These are phyloP conservation scores for Cyclophora punctaria DNA, from an alignment of 2,888 invertebrate genomes.

Conservation along the genomic window DNA sequence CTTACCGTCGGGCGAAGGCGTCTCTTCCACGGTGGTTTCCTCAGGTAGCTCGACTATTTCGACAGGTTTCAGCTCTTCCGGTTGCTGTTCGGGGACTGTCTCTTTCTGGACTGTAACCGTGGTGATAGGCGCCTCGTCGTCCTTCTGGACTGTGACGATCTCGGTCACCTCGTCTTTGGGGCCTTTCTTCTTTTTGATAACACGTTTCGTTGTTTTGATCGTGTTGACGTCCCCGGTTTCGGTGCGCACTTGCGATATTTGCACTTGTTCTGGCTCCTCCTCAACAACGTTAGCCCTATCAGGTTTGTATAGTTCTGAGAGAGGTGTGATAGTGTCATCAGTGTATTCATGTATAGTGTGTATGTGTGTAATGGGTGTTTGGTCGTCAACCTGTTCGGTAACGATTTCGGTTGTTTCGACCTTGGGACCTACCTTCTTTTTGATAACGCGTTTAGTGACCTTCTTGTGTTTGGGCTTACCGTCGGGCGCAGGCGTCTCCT, in stretches of 20 bases:
- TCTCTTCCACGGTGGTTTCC: too few species aligned
- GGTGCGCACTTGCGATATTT: slow-evolving; percentile 39
- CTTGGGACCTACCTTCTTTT: slow-evolving; percentile 32
- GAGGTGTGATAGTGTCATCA: slow-evolving; percentile 13
- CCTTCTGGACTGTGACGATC: slow-evolving; percentile 49
- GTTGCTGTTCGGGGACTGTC: slow-evolving; percentile 27
- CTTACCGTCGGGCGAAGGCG: too few species aligned
- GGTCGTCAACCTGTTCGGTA: slow-evolving; percentile 31
- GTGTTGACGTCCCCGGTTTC: slow-evolving; percentile 25
- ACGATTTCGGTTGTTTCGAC: slow-evolving; percentile 36
- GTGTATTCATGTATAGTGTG: slow-evolving; percentile 7
- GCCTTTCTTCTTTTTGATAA: slow-evolving; percentile 53
- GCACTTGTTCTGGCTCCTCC: slow-evolving; percentile 29
- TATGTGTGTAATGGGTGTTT: background rate
- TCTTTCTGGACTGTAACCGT: background rate
- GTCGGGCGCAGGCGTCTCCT: background rate
- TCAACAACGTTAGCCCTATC: slow-evolving; percentile 29
- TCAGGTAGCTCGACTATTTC: too few species aligned
- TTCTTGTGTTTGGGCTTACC: slow-evolving; percentile 26
- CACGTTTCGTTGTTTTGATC: slow-evolving; percentile 44
- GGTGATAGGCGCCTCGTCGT: slow-evolving; percentile 21
- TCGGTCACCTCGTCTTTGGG: slow-evolving; percentile 53
- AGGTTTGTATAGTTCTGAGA: slow-evolving; percentile 2
- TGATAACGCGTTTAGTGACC: slow-evolving; percentile 32
- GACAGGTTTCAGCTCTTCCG: too few species aligned